Evolutionary conservation across 2,113 vertebrate genomes (phyloP).

Genomic region (Vireo altiloquus): DNA sequence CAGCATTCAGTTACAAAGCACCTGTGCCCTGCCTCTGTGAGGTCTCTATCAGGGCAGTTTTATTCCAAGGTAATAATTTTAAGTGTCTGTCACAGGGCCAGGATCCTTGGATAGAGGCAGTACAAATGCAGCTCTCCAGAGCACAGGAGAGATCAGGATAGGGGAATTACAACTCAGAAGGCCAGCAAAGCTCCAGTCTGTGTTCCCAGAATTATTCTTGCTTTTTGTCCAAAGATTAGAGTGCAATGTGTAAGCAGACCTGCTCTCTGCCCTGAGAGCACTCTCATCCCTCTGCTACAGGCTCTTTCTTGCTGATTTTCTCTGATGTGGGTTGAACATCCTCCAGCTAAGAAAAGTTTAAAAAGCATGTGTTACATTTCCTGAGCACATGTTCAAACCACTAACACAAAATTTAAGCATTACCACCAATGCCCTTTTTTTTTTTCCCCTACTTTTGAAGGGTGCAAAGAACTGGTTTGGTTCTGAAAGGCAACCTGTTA

Average conservation of each 20-base stretch:
- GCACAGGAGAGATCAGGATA: not conserved
- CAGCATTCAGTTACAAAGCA: not conserved
- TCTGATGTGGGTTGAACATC: not conserved
- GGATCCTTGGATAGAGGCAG: not conserved
- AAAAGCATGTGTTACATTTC: not conserved
- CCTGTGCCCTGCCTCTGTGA: not conserved
- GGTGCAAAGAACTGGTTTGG: not conserved
- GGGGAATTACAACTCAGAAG: not conserved
- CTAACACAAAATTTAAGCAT: not conserved
- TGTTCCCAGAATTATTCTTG: not conserved
- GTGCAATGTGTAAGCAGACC: not conserved
- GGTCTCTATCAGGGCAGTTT: not conserved
- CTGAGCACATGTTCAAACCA: not conserved
- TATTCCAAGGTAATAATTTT: not conserved
- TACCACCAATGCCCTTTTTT: not conserved
- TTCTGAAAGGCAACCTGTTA: not conserved
- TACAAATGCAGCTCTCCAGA: not conserved
- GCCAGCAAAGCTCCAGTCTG: not conserved
- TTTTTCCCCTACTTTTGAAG: not conserved
- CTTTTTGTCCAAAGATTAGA: not conserved
- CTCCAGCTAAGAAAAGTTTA: not conserved
- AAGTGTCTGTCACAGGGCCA: not conserved
- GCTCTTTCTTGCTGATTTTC: not conserved
- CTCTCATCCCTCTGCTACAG: not conserved
- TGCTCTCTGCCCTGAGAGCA: not conserved